Conservation (phyloP, 1,140 invertebrate genomes). For the Vollenhovia emeryi region DNA sequence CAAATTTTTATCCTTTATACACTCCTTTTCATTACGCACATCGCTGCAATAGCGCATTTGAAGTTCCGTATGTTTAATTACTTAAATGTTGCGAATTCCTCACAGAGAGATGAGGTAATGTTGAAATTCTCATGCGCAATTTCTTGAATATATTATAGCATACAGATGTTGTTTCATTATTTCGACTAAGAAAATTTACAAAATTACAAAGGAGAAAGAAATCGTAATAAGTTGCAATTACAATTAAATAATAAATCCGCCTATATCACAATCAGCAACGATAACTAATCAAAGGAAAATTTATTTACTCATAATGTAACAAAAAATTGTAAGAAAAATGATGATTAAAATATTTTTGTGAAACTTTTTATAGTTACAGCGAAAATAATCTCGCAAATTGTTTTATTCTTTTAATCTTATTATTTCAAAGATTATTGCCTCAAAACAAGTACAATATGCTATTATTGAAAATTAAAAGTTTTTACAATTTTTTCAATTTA, state of each 20-base stretch:
- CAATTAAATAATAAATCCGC: not conserved
- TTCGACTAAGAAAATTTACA: not conserved
- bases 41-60: not conserved
- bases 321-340: not conserved
- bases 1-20: conserved; percentile 1
- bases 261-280: not conserved
- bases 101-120: not conserved
- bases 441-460: not conserved
- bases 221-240: not conserved
- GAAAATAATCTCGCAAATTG: not conserved
- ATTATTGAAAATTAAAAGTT: not conserved
- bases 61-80: not conserved
- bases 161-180: not conserved
- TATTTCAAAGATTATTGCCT: not conserved
- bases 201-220: not conserved
- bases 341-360: not conserved
- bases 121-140: not conserved
- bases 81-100: conserved; percentile 1
- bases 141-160: not conserved
- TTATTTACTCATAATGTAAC: not conserved
- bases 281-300: not conserved
- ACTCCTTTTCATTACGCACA: not conserved
- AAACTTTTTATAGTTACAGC: not conserved
- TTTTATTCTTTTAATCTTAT: not conserved
- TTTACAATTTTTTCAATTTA: not conserved